phyloP scores from a whole-genome alignment of 2,888 invertebrate genomes.

The Plusia festucae region DNA sequence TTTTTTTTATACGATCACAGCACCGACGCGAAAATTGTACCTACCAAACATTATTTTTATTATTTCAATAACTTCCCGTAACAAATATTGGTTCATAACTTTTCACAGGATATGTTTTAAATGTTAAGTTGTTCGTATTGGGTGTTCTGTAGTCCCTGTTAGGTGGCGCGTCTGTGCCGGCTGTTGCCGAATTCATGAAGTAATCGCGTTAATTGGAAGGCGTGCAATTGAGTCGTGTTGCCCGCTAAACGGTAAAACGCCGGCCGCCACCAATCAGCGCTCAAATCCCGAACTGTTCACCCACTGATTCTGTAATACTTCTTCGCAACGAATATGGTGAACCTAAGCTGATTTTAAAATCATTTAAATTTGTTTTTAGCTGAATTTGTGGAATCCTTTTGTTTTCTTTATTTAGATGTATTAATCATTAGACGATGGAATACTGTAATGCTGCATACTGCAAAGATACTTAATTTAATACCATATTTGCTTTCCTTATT shows the following conservation, averaged over 20 bases:
- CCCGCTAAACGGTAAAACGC: background rate
- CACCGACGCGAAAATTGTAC: too few species aligned
- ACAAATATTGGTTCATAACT: too few species aligned
- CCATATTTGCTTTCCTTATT: too few species aligned
- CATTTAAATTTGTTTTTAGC: too few species aligned
- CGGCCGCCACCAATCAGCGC: constrained; percentile 8
- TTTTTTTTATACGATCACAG: too few species aligned
- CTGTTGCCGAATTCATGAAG: constrained; percentile 40
- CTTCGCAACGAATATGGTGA: background rate
- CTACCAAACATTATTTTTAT: too few species aligned
- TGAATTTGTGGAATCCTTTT: too few species aligned
- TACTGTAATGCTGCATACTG: too few species aligned
- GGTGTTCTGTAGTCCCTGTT: background rate
- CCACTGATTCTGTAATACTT: background rate
- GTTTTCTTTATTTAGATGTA: too few species aligned
- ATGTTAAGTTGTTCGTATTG: background rate
- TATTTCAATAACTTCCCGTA: too few species aligned
- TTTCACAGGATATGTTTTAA: background rate
- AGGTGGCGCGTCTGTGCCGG: background rate
- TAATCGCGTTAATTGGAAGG: constrained; percentile 49
- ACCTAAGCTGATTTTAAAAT: background rate
- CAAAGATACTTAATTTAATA: too few species aligned
- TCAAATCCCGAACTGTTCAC: background rate
- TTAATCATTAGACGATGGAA: too few species aligned
- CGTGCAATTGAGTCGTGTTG: constrained; percentile 21